A percentile compares a stretch with the other conserved stretches of the same genome.
phyloP scores from a whole-genome alignment of 2,888 invertebrate genomes.

The Campoplex capitator region DNA sequence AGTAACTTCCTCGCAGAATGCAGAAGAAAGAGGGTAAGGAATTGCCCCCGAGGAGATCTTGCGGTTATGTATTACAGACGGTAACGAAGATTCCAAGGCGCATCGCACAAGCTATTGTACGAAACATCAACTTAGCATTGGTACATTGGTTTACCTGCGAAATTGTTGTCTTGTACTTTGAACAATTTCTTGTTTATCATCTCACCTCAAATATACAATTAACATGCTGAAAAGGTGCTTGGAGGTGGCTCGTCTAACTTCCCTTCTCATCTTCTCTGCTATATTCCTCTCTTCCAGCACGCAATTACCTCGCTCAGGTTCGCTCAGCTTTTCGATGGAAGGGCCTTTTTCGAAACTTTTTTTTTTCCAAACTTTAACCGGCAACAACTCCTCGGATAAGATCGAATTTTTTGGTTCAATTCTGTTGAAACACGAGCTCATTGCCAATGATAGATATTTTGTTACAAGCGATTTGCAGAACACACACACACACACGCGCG shows the following conservation, averaged over 20 bases:
- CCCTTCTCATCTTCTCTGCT: too few relatives aligned
- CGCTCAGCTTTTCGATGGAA: background rate
- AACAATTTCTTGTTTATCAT: conserved; percentile 77
- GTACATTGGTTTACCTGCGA: background rate
- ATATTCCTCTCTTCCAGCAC: background rate
- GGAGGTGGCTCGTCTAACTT: conserved; percentile 49
- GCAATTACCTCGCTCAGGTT: background rate
- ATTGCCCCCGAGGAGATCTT: conserved; percentile 68
- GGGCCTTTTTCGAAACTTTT: background rate
- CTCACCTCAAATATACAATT: conserved; percentile 74
- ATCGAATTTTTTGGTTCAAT: background rate
- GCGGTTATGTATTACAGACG: conserved; percentile 76
- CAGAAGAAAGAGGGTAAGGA: conserved; percentile 55
- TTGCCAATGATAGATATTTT: background rate
- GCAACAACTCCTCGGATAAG: background rate
- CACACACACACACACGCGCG: background rate
- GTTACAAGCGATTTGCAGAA: background rate
- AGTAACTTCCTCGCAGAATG: conserved; percentile 53
- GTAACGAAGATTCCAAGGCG: conserved; percentile 78
- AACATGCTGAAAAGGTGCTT: conserved; percentile 77
- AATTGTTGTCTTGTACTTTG: conserved; percentile 64
- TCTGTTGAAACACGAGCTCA: background rate
- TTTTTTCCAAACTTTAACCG: background rate
- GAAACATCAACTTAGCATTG: conserved; percentile 31
- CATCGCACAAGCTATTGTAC: conserved; percentile 66